A percentile compares a stretch with the other conserved stretches of the same genome.
Conservation (phyloP, 1,140 invertebrate species). For the Vanessa atalanta region DNA sequence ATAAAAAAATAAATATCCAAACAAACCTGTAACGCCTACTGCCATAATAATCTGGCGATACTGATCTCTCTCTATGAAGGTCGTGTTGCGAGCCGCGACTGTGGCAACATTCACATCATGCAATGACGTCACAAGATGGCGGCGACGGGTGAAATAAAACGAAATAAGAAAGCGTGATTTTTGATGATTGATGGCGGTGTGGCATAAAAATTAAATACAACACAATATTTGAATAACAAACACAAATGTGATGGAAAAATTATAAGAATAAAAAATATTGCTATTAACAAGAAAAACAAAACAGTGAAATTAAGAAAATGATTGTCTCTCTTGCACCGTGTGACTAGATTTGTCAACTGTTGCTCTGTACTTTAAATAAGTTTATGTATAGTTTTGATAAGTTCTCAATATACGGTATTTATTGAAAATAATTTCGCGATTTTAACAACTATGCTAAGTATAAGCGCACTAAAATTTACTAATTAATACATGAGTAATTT, state of each 20-base stretch:
- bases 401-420: no score
- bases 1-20: slow-evolving; percentile 44
- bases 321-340: not conserved
- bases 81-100: slow-evolving; percentile 86
- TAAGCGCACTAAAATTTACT: no score
- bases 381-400: no score
- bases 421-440: no score
- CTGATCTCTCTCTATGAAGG: slow-evolving; percentile 82
- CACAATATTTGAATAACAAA: not conserved
- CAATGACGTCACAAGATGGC: slow-evolving; percentile 55
- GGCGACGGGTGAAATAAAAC: slow-evolving; percentile 39
- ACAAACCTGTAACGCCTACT: slow-evolving; percentile 85
- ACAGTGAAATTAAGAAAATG: not conserved
- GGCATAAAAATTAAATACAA: slow-evolving; percentile 7
- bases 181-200: not conserved
- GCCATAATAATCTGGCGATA: slow-evolving; percentile 84
- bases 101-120: slow-evolving; percentile 61
- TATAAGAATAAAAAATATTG: not conserved
- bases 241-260: not conserved
- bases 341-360: not conserved
- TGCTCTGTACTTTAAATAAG: not conserved
- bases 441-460: no score
- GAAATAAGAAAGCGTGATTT: slow-evolving; percentile 8
- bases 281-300: not conserved
- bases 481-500: no score